Percentiles rank a stretch among this genome's conserved stretches.
Evolutionary conservation across 2,113 vertebrate species (phyloP).

Genomic region (Cynopterus brachyotis): DNA sequence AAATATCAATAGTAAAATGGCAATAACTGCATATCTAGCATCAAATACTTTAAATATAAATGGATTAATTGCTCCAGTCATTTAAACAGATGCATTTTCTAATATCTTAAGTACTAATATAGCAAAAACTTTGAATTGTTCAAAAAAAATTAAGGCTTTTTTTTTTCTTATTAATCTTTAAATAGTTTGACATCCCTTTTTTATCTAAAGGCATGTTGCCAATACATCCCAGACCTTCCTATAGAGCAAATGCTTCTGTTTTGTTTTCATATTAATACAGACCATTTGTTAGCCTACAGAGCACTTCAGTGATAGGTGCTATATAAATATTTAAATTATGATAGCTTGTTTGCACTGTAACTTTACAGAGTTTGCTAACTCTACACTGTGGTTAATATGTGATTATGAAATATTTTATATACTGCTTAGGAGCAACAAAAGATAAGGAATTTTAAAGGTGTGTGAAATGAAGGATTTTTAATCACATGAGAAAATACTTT

Average conservation of each 20-base stretch:
- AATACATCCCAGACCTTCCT: background rate
- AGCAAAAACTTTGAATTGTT: background rate
- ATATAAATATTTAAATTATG: conserved; percentile 58
- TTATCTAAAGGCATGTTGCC: background rate
- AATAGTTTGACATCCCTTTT: background rate
- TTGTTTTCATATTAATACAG: conserved; percentile 35
- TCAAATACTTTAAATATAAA: too few species aligned
- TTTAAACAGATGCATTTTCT: background rate
- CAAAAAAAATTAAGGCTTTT: background rate
- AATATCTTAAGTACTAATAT: background rate
- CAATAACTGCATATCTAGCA: background rate
- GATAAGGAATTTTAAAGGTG: background rate
- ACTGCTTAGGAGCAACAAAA: background rate
- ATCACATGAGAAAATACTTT: conserved; percentile 1
- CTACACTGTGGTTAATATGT: background rate
- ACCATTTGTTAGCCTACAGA: conserved; percentile 5
- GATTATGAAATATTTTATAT: conserved; percentile 38
- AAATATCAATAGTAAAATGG: background rate
- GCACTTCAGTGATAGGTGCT: conserved; percentile 30
- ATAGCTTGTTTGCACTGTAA: background rate
- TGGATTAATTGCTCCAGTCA: too few species aligned
- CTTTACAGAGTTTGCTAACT: background rate
- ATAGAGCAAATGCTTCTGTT: background rate
- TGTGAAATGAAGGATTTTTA: background rate
- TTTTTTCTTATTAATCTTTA: background rate